Evolutionary conservation across 2,797 vertebrate genomes (phyloP).

Genomic region (Sebastolobus alascanus): DNA sequence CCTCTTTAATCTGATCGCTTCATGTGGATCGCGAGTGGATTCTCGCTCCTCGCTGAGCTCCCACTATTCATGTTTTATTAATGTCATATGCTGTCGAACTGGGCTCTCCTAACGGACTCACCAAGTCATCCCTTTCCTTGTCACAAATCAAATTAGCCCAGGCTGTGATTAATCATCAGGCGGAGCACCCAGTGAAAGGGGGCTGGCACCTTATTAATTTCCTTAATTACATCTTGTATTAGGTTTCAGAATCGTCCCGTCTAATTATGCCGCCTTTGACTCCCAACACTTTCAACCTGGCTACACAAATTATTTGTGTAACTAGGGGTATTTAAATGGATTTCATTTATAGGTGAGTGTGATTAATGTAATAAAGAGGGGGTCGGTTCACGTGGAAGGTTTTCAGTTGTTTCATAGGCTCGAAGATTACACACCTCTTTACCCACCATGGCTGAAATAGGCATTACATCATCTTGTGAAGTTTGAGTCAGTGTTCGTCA

Average conservation of each 20-base stretch:
- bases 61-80: constrained; percentile 85
- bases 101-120: constrained; percentile 82
- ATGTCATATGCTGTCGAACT: constrained; percentile 81
- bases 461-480: neutral
- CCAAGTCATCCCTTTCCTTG: constrained; percentile 84
- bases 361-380: constrained; percentile 72
- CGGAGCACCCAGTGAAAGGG: constrained; percentile 78
- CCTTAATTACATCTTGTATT: constrained; percentile 89
- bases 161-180: constrained; percentile 87
- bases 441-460: neutral
- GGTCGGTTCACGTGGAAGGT: constrained; percentile 23
- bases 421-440: neutral
- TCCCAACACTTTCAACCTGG: constrained; percentile 81
- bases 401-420: constrained; percentile 32
- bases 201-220: constrained; percentile 89
- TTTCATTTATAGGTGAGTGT: constrained; percentile 70
- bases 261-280: constrained; percentile 86
- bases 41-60: constrained; percentile 52
- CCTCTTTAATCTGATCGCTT: constrained; percentile 70
- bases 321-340: constrained; percentile 74
- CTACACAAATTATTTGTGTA: constrained; percentile 83
- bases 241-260: constrained; percentile 83
- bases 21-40: constrained; percentile 63
- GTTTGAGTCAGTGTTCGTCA: neutral
- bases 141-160: constrained; percentile 88